Conservation (phyloP, 1,140 invertebrate genomes). For the Neodiprion lecontei region DNA sequence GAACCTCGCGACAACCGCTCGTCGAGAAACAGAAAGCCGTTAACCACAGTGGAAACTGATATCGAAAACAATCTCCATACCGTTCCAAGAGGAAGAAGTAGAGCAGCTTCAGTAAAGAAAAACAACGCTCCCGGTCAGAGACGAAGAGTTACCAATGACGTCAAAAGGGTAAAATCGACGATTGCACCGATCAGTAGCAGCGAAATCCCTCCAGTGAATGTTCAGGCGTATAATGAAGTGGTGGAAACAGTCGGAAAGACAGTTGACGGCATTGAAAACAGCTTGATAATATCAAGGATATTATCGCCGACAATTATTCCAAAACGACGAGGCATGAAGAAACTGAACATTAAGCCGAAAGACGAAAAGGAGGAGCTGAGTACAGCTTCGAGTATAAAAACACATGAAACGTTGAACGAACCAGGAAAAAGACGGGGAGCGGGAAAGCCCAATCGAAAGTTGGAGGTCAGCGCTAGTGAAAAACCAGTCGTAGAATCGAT, state of each 20-base stretch:
- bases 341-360: conserved; percentile 5
- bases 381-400: conserved; percentile 12
- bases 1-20: neutral
- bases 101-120: conserved; percentile 20
- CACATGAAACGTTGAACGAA: neutral
- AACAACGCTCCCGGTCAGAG: neutral
- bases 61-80: neutral
- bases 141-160: conserved; percentile 27
- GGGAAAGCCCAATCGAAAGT: conserved; percentile 20
- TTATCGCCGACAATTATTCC: neutral
- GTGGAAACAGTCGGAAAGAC: neutral
- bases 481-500: conserved; percentile 33
- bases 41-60: neutral
- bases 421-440: neutral
- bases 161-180: conserved; percentile 27
- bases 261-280: no score
- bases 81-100: neutral
- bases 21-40: conserved; percentile 20
- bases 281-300: conserved; percentile 8
- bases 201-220: conserved; percentile 33
- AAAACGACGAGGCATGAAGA: conserved; percentile 16
- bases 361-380: conserved; percentile 11
- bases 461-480: conserved; percentile 43
- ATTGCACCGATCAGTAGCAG: conserved; percentile 29
- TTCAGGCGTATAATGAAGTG: conserved; percentile 22